Base-by-base conservation (phyloP, 1,140 invertebrate genomes). In the Scaptomyza pallida region DNA sequence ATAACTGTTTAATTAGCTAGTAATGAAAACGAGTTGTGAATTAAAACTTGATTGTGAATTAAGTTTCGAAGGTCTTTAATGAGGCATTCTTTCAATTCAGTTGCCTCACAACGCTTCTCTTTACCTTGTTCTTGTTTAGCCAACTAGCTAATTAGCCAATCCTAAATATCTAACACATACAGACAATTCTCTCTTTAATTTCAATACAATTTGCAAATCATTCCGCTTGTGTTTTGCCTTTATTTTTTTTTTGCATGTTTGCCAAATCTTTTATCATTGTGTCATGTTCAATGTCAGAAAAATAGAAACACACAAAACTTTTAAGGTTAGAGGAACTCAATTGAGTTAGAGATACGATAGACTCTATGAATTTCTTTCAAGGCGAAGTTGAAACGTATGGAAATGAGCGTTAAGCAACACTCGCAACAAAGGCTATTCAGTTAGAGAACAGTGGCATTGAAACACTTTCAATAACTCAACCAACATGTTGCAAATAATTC, bases 191-290 rank as follows among this genome's bases (percentile, higher is more conserved):
- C 52, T 59, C 16, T 83, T 52, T 15, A 37, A 37, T 71, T 78
- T 81, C 44, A 59, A 55, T 54, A 62, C 78, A 72, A 82, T 82
- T 82, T 82, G 78, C 74, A 59, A 83, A 65, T 40, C 57, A 78
- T 45, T 74, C 71, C 15, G 45, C 1, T 63, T 55, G 21, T 45
- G 5, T 69, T 19, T 48, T 47, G 50, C 54, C 56, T 71, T 47
- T 59, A 15, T 50, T 57, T 75, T 64, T 60, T 59, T 30, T 72
- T 63, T 71, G 54, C 35, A 41, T 73, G 54, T 73, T 63, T 69
- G 65, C 67, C 30, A 74, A 65, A 65, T 72, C 55, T 60, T 75
- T 68, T 65, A 72, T 71, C 65, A 77, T 73, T 72, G 73, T 72
- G 69, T 65, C 52, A 57, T 48, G 61, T 71, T 52, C 68, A 71